These are phyloP conservation scores for Tolypeutes matacus DNA, from an alignment of 2,797 vertebrate genomes.

Conservation along the genomic window DNA sequence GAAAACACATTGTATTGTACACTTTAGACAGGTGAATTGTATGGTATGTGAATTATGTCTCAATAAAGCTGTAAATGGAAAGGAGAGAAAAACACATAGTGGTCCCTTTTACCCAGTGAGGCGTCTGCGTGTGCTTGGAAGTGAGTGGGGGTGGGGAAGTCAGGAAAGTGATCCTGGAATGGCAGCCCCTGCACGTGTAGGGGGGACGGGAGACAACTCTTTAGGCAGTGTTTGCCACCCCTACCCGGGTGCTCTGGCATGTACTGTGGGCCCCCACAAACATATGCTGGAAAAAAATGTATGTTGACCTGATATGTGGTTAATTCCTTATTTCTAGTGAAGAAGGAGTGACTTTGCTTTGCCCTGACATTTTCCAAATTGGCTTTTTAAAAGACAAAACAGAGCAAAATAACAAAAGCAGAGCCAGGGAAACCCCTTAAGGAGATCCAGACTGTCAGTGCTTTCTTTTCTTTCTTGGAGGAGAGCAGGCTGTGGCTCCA, in stretches of 20 bases:
- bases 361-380: neutral
- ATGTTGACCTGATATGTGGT: neutral
- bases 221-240: accelerated
- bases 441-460: neutral
- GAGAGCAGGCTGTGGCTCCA: neutral
- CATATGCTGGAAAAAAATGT: neutral
- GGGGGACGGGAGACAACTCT: neutral
- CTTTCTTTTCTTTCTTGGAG: neutral
- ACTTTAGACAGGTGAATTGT: too few relatives aligned
- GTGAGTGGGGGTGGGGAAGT: neutral
- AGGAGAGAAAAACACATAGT: neutral
- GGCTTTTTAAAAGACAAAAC: neutral
- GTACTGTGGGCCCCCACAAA: neutral
- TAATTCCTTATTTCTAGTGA: neutral
- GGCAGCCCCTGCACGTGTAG: too few relatives aligned
- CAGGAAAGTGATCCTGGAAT: neutral
- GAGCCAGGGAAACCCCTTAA: neutral
- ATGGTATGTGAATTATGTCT: too few relatives aligned
- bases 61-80: too few relatives aligned
- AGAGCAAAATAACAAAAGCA: neutral
- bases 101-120: neutral
- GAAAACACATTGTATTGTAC: too few relatives aligned
- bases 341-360: conserved; percentile 23
- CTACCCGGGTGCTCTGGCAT: accelerated
- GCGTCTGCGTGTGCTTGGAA: neutral